Percentiles rank a stretch among this genome's conserved stretches.
These are phyloP conservation scores for Sebastes steindachneri DNA, from an alignment of 2,797 vertebrate species.

Conservation along the genomic window DNA sequence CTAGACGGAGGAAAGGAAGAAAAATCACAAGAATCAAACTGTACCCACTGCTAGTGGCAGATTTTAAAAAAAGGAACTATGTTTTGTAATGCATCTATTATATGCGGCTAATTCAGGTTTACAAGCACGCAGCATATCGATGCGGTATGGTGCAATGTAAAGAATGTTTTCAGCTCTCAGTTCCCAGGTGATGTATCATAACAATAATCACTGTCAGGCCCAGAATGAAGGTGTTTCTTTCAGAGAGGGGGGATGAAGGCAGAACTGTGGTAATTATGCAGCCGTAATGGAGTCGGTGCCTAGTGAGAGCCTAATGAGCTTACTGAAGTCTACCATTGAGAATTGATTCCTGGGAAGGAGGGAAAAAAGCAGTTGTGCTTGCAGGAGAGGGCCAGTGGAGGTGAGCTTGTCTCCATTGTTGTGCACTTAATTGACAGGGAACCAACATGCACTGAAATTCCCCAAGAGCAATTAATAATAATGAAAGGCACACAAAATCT, in stretches of 20 bases:
- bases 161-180: constrained; percentile 57
- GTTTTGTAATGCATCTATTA: constrained; percentile 19
- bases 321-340: constrained; percentile 83
- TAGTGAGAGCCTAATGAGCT: constrained; percentile 85
- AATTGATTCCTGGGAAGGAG: constrained; percentile 78
- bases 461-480: constrained; percentile 79
- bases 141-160: constrained; percentile 33
- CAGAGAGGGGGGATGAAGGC: constrained; percentile 72
- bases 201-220: constrained; percentile 82
- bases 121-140: constrained; percentile 15
- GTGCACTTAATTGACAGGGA: constrained; percentile 83
- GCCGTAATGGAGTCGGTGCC: constrained; percentile 78
- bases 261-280: constrained; percentile 83
- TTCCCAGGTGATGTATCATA: constrained; percentile 79
- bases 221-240: constrained; percentile 78
- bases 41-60: not conserved
- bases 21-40: constrained; percentile 1
- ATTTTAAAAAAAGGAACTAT: constrained; percentile 5
- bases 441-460: constrained; percentile 68
- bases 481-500: constrained; percentile 72
- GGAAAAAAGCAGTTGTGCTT: constrained; percentile 43
- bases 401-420: constrained; percentile 82
- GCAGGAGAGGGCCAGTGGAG: constrained; percentile 71
- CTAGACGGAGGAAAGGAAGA: not conserved
- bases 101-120: constrained; percentile 9